Percentiles rank a stretch among this genome's conserved stretches.
Conservation (phyloP, 2,113 vertebrate species). For the Apeltes quadracus region DNA sequence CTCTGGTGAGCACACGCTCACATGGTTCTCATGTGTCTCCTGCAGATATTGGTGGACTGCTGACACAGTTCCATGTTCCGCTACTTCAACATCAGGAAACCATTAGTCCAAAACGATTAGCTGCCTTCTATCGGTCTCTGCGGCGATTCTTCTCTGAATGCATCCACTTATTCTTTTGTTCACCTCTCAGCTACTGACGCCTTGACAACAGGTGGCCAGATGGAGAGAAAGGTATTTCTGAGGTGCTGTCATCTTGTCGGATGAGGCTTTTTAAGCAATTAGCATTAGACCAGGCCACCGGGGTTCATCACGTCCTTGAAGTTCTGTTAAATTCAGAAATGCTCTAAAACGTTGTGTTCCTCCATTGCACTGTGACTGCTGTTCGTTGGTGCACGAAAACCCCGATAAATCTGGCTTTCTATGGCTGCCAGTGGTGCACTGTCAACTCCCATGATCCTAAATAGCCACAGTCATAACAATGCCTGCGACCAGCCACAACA, state of each 20-base stretch:
- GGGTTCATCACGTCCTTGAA: conserved; percentile 43
- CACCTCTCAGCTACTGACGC: conserved; percentile 11
- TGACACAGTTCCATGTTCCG: conserved; percentile 16
- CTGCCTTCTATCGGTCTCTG: conserved; percentile 9
- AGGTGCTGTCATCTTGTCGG: conserved; percentile 3
- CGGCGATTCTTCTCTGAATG: conserved; percentile 6
- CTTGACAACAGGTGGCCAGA: conserved; percentile 47
- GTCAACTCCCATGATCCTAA: conserved; percentile 73
- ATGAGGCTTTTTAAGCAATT: conserved; percentile 12
- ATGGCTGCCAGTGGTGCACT: conserved; percentile 63
- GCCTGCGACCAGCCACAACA: conserved; percentile 59
- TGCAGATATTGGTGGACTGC: conserved; percentile 41
- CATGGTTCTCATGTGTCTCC: conserved; percentile 25
- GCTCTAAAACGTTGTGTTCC: conserved; percentile 17
- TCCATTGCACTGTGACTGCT: conserved; percentile 28
- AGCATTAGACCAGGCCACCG: conserved; percentile 22
- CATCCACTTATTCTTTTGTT: conserved; percentile 17
- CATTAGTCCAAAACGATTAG: conserved; percentile 32
- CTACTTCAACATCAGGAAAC: conserved; percentile 45
- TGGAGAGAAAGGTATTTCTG: conserved; percentile 21
- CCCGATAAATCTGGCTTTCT: conserved; percentile 44
- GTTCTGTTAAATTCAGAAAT: conserved; percentile 39
- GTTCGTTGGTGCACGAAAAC: conserved; percentile 48
- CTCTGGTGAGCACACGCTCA: conserved; percentile 20
- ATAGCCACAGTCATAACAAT: conserved; percentile 65